These are phyloP conservation scores for Suncus etruscus DNA, from an alignment of 2,113 vertebrate genomes.

Conservation along the genomic window DNA sequence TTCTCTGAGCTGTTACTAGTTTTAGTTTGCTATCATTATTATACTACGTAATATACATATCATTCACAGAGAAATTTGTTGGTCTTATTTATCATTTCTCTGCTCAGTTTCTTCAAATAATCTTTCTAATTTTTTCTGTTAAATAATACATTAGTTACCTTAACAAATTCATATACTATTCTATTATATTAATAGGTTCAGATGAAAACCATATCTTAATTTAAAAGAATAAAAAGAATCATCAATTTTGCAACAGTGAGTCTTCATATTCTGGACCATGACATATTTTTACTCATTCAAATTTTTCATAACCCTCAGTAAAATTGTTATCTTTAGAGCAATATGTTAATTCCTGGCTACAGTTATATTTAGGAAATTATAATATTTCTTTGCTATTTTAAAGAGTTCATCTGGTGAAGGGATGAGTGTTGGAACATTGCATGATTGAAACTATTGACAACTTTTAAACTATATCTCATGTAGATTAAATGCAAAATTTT, in stretches of 20 bases:
- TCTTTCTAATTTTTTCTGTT: not conserved
- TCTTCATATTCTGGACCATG: not conserved
- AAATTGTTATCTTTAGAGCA: constrained; percentile 67
- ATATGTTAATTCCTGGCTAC: constrained; percentile 46
- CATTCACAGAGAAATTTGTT: not conserved
- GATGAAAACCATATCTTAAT: constrained; percentile 40
- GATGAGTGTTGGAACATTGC: too few species aligned
- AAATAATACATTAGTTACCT: constrained; percentile 4
- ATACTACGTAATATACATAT: not conserved
- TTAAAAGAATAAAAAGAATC: constrained; percentile 36
- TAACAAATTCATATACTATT: constrained; percentile 36
- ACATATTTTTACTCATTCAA: constrained; percentile 58
- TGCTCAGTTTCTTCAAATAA: not conserved
- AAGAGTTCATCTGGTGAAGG: not conserved
- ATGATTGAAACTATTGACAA: too few species aligned
- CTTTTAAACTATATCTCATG: too few species aligned
- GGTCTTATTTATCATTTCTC: not conserved
- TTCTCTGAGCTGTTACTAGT: not conserved
- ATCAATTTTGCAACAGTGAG: constrained; percentile 36
- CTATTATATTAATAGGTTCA: constrained; percentile 44
- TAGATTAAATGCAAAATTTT: too few species aligned
- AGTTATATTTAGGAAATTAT: constrained; percentile 38
- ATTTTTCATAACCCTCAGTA: constrained; percentile 62
- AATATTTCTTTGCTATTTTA: constrained; percentile 37
- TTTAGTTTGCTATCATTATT: not conserved